phyloP scores from a whole-genome alignment of 2,888 invertebrate species.

The Drosophila incognita region DNA sequence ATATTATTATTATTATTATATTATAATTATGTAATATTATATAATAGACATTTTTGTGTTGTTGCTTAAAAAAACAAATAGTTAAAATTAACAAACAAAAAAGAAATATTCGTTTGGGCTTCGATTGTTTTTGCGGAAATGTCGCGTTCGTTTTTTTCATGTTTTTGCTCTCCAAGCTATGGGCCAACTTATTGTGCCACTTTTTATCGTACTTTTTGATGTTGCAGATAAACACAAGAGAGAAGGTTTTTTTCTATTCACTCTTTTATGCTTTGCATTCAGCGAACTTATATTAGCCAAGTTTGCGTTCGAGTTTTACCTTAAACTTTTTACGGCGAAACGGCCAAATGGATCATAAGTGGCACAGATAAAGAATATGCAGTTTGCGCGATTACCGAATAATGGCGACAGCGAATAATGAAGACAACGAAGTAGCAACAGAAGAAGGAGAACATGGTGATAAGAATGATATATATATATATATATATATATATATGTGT shows the following conservation, averaged over 20 bases:
- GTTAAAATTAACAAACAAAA: slow-evolving; percentile 15
- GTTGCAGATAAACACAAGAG: slow-evolving; percentile 40
- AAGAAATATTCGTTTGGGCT: slow-evolving; percentile 24
- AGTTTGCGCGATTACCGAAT: slow-evolving; percentile 21
- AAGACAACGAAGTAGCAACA: slow-evolving; percentile 5
- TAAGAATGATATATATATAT: slow-evolving; percentile 14
- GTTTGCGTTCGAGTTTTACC: slow-evolving; percentile 28
- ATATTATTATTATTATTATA: too few species aligned
- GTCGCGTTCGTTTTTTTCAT: slow-evolving; percentile 1
- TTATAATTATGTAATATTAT: too few species aligned
- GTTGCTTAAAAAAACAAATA: slow-evolving; percentile 34
- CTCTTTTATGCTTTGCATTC: slow-evolving; percentile 9
- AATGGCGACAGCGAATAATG: slow-evolving; percentile 6
- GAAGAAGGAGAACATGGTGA: neutral
- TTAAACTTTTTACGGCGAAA: slow-evolving; percentile 28
- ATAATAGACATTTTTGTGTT: slow-evolving; percentile 25
- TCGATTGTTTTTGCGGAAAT: slow-evolving; percentile 28
- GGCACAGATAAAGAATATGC: slow-evolving; percentile 43
- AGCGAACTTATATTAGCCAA: slow-evolving; percentile 34
- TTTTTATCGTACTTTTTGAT: slow-evolving; percentile 28
- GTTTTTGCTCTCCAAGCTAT: slow-evolving; percentile 26
- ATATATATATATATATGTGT: neutral
- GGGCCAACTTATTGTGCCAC: slow-evolving; percentile 14
- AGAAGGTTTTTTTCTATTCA: slow-evolving; percentile 12
- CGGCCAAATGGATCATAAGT: slow-evolving; percentile 43